phyloP scores from a whole-genome alignment of 2,113 vertebrate genomes.

The Raja brachyura region DNA sequence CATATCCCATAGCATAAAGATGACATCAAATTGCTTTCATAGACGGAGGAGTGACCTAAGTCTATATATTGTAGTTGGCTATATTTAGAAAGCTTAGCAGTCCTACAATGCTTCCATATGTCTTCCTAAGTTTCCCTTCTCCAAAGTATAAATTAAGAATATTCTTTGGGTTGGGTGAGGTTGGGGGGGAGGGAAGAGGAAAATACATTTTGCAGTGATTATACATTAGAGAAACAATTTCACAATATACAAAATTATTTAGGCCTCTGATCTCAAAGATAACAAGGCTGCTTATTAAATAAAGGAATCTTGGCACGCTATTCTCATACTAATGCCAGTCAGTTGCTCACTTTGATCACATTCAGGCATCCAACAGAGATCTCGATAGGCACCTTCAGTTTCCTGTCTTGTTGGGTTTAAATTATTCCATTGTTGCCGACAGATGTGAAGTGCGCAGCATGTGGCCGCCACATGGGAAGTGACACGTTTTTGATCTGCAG shows the following conservation, averaged over 20 bases:
- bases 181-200: too few species aligned
- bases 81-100: not conserved
- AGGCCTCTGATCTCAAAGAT: not conserved
- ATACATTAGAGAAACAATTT: not conserved
- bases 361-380: not conserved
- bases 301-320: conserved; percentile 15
- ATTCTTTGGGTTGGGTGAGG: not conserved
- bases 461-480: conserved; percentile 10
- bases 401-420: conserved; percentile 8
- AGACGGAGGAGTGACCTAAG: not conserved
- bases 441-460: conserved; percentile 19
- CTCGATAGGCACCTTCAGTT: not conserved
- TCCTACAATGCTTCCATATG: too few species aligned
- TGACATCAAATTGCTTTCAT: not conserved
- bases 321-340: not conserved
- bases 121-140: too few species aligned
- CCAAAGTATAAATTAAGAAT: not conserved
- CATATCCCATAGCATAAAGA: not conserved
- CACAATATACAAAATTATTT: not conserved
- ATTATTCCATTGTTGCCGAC: conserved; percentile 3
- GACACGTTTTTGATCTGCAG: not conserved
- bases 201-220: not conserved
- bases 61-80: not conserved
- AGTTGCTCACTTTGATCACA: conserved; percentile 31
- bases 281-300: not conserved